These are phyloP conservation scores for Pipistrellus pipistrellus DNA, from an alignment of 2,797 vertebrate species.

Conservation along the genomic window DNA sequence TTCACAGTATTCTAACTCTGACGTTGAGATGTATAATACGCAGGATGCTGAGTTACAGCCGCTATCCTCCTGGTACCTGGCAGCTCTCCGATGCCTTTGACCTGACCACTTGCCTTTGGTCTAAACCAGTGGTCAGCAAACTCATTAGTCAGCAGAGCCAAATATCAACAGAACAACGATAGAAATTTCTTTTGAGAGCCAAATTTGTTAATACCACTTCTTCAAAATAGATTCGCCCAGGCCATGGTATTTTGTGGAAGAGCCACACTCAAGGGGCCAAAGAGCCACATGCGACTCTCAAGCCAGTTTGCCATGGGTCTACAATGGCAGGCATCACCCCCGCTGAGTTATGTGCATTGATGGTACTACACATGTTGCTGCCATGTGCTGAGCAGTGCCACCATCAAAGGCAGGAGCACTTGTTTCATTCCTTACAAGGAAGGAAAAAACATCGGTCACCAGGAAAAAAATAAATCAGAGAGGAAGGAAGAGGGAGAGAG, in stretches of 20 bases:
- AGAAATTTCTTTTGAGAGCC: too few relatives aligned
- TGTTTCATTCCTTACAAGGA: neutral
- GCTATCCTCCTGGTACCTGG: fast-evolving
- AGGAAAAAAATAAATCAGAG: too few relatives aligned
- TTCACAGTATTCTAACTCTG: neutral
- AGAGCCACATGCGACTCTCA: too few relatives aligned
- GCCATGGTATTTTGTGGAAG: too few relatives aligned
- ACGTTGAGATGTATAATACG: neutral
- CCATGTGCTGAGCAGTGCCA: neutral
- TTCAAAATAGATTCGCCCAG: too few relatives aligned
- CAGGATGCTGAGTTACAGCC: neutral
- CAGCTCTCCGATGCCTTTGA: neutral
- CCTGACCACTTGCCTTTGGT: neutral
- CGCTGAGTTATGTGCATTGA: neutral
- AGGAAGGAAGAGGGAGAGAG: too few relatives aligned
- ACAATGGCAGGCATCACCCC: neutral
- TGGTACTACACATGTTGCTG: neutral
- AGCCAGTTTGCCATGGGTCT: neutral
- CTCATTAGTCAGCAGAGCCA: too few relatives aligned
- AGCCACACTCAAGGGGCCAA: too few relatives aligned
- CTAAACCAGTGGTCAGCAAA: neutral
- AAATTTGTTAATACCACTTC: too few relatives aligned
- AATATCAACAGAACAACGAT: too few relatives aligned
- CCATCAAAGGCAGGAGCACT: neutral
- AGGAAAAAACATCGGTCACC: neutral